Evolutionary conservation across 1,140 invertebrate genomes (phyloP), one percentile per base, ranked within the genome.

Genomic region (Choristoneura fumiferana): DNA sequence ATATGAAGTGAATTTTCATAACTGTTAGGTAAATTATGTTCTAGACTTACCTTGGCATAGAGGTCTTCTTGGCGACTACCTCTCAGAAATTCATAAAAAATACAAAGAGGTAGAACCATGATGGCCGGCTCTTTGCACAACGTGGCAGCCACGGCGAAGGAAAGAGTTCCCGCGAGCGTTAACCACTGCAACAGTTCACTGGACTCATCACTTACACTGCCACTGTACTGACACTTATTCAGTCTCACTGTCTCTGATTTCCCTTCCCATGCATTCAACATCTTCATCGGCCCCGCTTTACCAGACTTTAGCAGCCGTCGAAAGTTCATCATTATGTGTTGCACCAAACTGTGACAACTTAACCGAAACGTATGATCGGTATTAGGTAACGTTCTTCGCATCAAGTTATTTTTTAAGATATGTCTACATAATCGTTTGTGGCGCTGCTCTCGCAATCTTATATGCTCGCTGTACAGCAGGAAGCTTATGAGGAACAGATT

Each of bases 61-160:
- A 78, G 67, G 60, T 86, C 85, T 57, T 85, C 87, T 53, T 85
- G 82, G 34, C 84, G 84, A 61, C 76, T 76, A 45, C 84, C 89
- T 54, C 88, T 90, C 52, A 93, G 77, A 64, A 91, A 87, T 78
- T 94, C 93, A 66, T 97, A 97, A 13, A 96, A 89, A 57, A 94
- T 93, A 87, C 96, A 98, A 18, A 98, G 92, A n/a, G 94, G 93
- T 63, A 98, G 85, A 10, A 97, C 96, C 43, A 96, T 98, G 59
- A 98, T 93, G 13, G 96, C 97, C 10, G 97, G 97, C 88, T 99
- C 98, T 87, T 98, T 98, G 86, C 94, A 95, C 39, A 97, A 89
- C 76, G 96, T 95, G 36, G 95, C 95, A 37, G 91, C 92, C 3
- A 91, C 77, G 1, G 94, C 92, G 60, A 94, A 90, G 22, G 93